phyloP scores from a whole-genome alignment of 2,797 vertebrate species.

The Acanthopagrus latus region DNA sequence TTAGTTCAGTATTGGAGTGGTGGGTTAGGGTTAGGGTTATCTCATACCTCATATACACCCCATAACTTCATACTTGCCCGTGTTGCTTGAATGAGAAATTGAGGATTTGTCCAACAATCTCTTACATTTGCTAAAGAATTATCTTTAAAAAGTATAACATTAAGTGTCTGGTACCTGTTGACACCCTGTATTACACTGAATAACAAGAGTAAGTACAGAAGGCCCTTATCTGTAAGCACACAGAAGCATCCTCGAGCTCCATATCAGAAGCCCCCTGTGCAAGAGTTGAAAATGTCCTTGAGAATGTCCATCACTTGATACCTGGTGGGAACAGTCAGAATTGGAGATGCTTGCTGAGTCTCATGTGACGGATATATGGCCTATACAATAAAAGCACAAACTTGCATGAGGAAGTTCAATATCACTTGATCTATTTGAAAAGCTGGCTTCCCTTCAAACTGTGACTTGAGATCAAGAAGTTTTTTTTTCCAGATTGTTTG shows the following conservation, averaged over 20 bases:
- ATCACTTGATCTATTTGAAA: not conserved
- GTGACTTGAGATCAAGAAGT: too few species aligned
- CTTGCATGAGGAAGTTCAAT: not conserved
- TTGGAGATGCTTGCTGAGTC: not conserved
- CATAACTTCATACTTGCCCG: too few species aligned
- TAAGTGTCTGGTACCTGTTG: too few species aligned
- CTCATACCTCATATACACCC: too few species aligned
- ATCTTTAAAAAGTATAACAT: too few species aligned
- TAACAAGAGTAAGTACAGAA: too few species aligned
- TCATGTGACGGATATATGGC: not conserved
- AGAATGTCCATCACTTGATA: not conserved
- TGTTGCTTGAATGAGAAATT: too few species aligned
- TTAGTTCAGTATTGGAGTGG: not conserved
- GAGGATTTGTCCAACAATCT: too few species aligned
- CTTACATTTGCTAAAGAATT: too few species aligned
- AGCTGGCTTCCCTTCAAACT: not conserved
- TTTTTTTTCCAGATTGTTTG: not conserved
- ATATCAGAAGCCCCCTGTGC: not conserved
- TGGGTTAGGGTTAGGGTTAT: too few species aligned
- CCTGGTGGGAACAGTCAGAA: not conserved
- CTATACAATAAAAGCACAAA: not conserved
- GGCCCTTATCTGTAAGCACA: not conserved
- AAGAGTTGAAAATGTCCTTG: not conserved
- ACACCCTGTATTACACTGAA: too few species aligned
- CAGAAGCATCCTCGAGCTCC: too few species aligned